These are phyloP conservation scores for Macrochelys suwanniensis DNA, from an alignment of 2,797 vertebrate genomes.

Conservation along the genomic window DNA sequence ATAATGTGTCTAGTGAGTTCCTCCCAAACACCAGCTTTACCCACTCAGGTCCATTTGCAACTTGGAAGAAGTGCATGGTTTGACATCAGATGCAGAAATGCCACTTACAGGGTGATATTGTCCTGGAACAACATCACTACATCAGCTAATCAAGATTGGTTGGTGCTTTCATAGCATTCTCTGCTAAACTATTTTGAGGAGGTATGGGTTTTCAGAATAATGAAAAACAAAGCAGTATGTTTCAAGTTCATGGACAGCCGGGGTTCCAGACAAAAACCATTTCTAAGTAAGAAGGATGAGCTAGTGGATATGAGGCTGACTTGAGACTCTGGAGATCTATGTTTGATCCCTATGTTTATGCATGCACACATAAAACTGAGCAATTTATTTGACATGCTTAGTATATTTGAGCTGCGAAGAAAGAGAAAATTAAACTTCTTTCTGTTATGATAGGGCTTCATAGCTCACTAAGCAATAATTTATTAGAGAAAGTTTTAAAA, in stretches of 20 bases:
- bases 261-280: not conserved
- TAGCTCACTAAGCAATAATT: rapidly evolving
- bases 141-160: not conserved
- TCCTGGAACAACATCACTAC: not conserved
- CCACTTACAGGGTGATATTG: not conserved
- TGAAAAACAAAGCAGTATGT: not conserved
- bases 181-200: slow-evolving; percentile 4
- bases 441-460: not conserved
- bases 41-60: not conserved
- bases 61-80: not conserved
- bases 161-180: not conserved
- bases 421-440: not conserved
- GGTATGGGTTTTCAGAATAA: slow-evolving; percentile 13
- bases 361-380: not conserved
- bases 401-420: not conserved
- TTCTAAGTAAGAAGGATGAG: not conserved
- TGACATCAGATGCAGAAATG: not conserved
- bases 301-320: not conserved
- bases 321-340: not conserved
- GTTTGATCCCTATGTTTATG: not conserved
- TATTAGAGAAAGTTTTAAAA: not conserved
- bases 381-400: not conserved
- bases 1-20: not conserved
- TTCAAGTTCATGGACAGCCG: not conserved
- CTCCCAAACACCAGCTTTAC: not conserved